Evolutionary conservation across 92 coral and sea anemone species (phyloP).

Genomic region (Pocillopora grandis): DNA sequence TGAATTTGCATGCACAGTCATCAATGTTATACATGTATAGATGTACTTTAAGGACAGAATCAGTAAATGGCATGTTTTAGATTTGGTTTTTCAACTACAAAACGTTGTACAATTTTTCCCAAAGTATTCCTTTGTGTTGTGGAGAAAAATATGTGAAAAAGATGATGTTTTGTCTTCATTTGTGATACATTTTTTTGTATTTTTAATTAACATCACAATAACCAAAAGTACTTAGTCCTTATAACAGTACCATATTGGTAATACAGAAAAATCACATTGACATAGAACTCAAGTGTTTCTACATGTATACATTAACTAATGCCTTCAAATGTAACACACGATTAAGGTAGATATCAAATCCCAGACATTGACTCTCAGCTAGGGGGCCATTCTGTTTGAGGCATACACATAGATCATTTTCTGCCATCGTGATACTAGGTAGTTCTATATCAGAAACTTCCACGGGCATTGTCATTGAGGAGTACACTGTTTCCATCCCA

Average conservation of each 20-base stretch:
- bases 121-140: too few species aligned
- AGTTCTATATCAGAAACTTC: constrained; percentile 35
- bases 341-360: constrained; percentile 44
- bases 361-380: constrained; percentile 48
- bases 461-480: constrained; percentile 19
- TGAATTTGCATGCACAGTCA: constrained; percentile 14
- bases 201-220: too few species aligned
- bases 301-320: neutral
- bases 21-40: constrained; percentile 8
- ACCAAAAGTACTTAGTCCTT: too few species aligned
- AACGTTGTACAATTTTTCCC: too few species aligned
- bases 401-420: constrained; percentile 10
- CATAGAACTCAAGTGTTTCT: too few species aligned
- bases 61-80: constrained; percentile 5
- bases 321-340: constrained; percentile 27
- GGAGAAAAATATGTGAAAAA: too few species aligned
- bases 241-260: too few species aligned
- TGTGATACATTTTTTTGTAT: too few species aligned
- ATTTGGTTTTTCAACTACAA: neutral
- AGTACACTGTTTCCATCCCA: constrained; percentile 40
- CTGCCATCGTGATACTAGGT: constrained; percentile 20
- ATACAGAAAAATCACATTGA: too few species aligned
- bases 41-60: constrained; percentile 10
- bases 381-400: constrained; percentile 32
- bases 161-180: too few species aligned